Base-by-base conservation (phyloP, 2,888 invertebrate genomes). In the Norana najaformis region DNA sequence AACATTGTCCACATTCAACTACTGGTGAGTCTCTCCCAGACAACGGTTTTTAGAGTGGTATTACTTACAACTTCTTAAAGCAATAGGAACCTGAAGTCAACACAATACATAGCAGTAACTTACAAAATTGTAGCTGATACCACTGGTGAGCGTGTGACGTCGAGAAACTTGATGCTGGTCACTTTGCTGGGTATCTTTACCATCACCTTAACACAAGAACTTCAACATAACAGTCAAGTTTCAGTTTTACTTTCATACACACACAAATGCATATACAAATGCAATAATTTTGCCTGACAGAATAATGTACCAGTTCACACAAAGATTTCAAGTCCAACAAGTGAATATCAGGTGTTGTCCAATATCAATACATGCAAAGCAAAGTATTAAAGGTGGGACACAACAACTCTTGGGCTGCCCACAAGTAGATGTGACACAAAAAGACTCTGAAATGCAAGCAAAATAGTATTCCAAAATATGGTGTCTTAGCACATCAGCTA, bases 81-180 rank as follows among this genome's bases (percentile, higher is more conserved):
- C 69, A 69, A 69, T 6, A 47, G 47, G 23, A 47, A 47, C n/a
- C 69, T 69, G 69, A 69, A 69, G 69, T n/a, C 1, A 69, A 1
- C 13, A 3, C 8, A 69, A 69, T 69, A 13, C 69, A 69, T 69
- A 69, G n/a, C 69, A 69, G n/a, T 69, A 69, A 69, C 69, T 30
- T 69, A 69, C 69, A 69, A 69, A 69, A 69, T 69, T 69, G 69
- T 69, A 69, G 6, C 69, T n/a, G n/a, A 69, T 69, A n/a, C 69
- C 69, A 69, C 69, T 69, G 69, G 69, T 69, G 69, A 69, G 69
- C 8, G 69, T 69, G n/a, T 69, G 69, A 30, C 69, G 69, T 69
- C 69, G 69, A 69, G 69, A 69, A 69, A 69, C 69, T 69, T 69
- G 69, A 69, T n/a, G 69, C 69, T 69, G 69, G 69, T 69, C 69